Percentiles rank a stretch among this genome's conserved stretches.
phyloP scores from a whole-genome alignment of 2,888 invertebrate species.

The Heliconius ethilla region DNA sequence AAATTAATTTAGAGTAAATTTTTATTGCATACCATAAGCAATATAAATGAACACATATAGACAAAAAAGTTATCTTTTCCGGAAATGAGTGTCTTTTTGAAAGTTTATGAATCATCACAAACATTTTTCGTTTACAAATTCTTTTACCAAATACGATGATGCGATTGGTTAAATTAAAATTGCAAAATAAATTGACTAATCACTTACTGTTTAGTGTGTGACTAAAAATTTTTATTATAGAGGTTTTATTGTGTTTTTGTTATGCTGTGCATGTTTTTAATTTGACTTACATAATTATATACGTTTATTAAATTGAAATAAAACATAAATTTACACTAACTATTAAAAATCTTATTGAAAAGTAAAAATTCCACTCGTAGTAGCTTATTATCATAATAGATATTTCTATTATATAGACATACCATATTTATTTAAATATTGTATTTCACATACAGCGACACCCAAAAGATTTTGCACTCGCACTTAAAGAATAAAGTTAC shows the following conservation, averaged over 20 bases:
- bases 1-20: slow-evolving; percentile 17
- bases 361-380: neutral
- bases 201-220: slow-evolving; percentile 24
- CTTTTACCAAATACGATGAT: slow-evolving; percentile 31
- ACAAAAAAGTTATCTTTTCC: slow-evolving; percentile 69
- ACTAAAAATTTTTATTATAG: neutral
- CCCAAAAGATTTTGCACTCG: too few relatives aligned
- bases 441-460: neutral
- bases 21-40: slow-evolving; percentile 58
- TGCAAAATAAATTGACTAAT: slow-evolving; percentile 44
- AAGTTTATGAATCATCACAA: slow-evolving; percentile 77
- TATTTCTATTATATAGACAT: neutral
- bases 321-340: neutral
- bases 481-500: too few relatives aligned
- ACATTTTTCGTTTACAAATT: slow-evolving; percentile 60
- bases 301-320: neutral
- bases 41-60: slow-evolving; percentile 62
- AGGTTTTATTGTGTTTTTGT: neutral
- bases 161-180: slow-evolving; percentile 46
- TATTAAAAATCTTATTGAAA: neutral
- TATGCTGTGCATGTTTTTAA: neutral
- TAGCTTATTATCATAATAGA: neutral
- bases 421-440: neutral
- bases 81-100: slow-evolving; percentile 79
- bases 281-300: neutral